phyloP scores from a whole-genome alignment of 2,888 invertebrate genomes.

The Hipparchia sbordonii region DNA sequence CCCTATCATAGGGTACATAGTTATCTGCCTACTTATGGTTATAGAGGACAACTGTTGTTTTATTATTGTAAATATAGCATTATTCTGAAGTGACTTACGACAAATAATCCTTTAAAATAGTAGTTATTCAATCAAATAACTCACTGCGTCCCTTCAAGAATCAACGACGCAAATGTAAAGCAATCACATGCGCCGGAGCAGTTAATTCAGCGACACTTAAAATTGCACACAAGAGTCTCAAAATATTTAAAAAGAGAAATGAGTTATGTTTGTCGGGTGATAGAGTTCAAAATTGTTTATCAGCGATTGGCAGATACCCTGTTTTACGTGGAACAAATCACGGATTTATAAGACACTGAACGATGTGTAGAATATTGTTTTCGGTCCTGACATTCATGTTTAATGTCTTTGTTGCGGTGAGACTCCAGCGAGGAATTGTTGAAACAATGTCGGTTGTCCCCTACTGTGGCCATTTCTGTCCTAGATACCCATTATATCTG shows the following conservation, averaged over 20 bases:
- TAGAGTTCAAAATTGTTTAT: conserved; percentile 26
- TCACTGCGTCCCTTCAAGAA: conserved; percentile 55
- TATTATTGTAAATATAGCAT: neutral
- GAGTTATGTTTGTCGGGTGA: neutral
- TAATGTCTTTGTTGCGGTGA: conserved; percentile 75
- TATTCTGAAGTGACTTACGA: conserved; percentile 39
- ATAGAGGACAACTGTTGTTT: neutral
- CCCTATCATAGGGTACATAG: no score
- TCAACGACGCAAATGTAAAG: conserved; percentile 65
- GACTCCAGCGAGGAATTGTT: conserved; percentile 59
- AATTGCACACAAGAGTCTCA: conserved; percentile 42
- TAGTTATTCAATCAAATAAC: conserved; percentile 50
- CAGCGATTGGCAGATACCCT: conserved; percentile 37
- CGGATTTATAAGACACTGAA: conserved; percentile 70
- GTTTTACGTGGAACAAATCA: conserved; percentile 39
- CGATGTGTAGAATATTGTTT: conserved; percentile 73
- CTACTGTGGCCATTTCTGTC: conserved; percentile 36
- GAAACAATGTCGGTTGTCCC: conserved; percentile 42
- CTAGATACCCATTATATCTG: conserved; percentile 35
- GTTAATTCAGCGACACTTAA: conserved; percentile 69
- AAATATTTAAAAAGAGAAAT: conserved; percentile 12
- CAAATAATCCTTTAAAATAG: conserved; percentile 49
- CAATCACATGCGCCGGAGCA: conserved; percentile 69
- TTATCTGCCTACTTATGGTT: no score
- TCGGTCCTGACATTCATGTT: conserved; percentile 66